Evolutionary conservation across 2,797 vertebrate genomes (phyloP).

Genomic region (Sardinella longiceps): DNA sequence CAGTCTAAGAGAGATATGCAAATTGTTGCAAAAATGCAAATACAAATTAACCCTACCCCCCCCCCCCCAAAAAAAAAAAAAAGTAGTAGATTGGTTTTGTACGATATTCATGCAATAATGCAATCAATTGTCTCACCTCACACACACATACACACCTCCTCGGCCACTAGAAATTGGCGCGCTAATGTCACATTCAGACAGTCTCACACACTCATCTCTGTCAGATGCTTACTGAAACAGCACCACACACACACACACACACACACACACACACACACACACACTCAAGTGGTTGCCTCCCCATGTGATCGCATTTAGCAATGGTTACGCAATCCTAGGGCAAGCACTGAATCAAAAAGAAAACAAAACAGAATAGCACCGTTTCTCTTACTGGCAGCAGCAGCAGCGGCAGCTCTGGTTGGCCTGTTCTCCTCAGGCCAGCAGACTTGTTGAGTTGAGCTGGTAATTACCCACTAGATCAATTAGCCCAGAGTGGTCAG

Average conservation of each 20-base stretch:
- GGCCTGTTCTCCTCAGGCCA: constrained; percentile 35
- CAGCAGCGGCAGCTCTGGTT: constrained; percentile 23
- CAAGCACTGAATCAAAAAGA: not conserved
- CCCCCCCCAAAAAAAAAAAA: too few species aligned
- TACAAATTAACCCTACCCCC: too few species aligned
- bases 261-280: not conserved
- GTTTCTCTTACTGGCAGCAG: constrained; percentile 25
- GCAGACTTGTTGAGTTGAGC: constrained; percentile 33
- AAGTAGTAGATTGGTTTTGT: too few species aligned
- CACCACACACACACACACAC: too few species aligned
- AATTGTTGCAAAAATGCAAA: too few species aligned
- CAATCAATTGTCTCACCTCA: too few species aligned
- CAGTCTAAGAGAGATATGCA: too few species aligned
- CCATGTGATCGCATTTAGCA: not conserved
- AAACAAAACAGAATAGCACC: not conserved
- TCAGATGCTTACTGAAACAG: too few species aligned
- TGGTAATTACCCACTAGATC: constrained; percentile 35
- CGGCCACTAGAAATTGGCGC: too few species aligned
- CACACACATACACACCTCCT: not conserved
- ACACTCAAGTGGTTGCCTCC: not conserved
- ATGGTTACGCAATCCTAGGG: not conserved
- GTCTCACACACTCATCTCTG: not conserved
- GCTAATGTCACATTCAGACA: not conserved
- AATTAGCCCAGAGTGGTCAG: constrained; percentile 32
- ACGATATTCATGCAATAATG: too few species aligned